Conservation (phyloP, 1,140 invertebrate genomes). For the Leucophenga varia region DNA sequence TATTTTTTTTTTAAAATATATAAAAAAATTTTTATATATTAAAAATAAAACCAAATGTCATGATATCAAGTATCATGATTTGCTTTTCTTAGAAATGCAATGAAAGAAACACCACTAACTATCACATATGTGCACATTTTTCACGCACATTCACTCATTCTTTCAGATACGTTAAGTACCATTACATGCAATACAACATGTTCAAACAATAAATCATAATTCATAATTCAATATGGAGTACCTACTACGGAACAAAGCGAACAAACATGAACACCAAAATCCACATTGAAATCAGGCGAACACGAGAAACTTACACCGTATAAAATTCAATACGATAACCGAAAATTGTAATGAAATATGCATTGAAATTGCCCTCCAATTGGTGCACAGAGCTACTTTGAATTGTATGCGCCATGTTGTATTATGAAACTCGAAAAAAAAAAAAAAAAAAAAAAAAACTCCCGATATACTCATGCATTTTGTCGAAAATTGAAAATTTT, state of each 20-base stretch:
- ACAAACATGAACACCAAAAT: background rate
- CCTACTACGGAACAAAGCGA: constrained; percentile 16
- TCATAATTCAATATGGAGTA: constrained; percentile 53
- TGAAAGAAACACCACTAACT: constrained; percentile 38
- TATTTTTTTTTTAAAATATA: too few species aligned
- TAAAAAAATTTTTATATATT: too few species aligned
- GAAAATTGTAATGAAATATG: constrained; percentile 38
- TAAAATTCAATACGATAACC: constrained; percentile 31
- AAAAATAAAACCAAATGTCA: too few species aligned
- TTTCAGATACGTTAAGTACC: constrained; percentile 29
- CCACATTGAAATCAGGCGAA: too few species aligned
- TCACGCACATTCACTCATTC: constrained; percentile 6
- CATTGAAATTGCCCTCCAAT: constrained; percentile 46
- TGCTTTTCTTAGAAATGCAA: too few species aligned
- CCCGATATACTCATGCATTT: constrained; percentile 21
- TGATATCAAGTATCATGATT: too few species aligned
- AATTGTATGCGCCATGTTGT: too few species aligned
- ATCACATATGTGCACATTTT: constrained; percentile 51
- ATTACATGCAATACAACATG: constrained; percentile 43
- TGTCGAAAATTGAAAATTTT: constrained; percentile 23
- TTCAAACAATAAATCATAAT: constrained; percentile 50
- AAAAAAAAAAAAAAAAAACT: too few species aligned
- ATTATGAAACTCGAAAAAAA: too few species aligned
- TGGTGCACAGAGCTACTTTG: too few species aligned
- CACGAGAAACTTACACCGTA: constrained; percentile 16